phyloP scores from a whole-genome alignment of 1,140 invertebrate species.

The Drosophila ambigua region DNA sequence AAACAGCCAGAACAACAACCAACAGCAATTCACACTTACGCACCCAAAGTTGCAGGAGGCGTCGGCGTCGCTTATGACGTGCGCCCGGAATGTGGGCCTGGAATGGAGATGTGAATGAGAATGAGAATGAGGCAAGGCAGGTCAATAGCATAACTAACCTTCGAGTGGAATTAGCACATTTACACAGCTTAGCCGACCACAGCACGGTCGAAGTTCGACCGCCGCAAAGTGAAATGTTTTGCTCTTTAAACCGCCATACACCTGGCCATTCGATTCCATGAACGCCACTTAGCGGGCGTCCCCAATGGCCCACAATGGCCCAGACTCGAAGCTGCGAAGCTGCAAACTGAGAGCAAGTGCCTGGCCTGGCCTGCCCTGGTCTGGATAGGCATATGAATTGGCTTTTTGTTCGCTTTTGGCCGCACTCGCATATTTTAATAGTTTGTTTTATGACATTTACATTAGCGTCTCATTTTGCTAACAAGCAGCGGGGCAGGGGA shows the following conservation, averaged over 20 bases:
- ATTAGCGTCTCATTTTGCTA: constrained; percentile 80
- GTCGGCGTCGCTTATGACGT: constrained; percentile 48
- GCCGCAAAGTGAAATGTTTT: constrained; percentile 72
- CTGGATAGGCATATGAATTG: constrained; percentile 62
- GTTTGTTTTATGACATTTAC: constrained; percentile 80
- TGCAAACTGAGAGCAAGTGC: constrained; percentile 14
- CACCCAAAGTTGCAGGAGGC: constrained; percentile 61
- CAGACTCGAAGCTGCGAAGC: background rate
- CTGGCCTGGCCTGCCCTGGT: background rate
- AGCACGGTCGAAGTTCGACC: constrained; percentile 10
- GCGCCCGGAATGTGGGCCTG: constrained; percentile 35
- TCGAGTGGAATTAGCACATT: constrained; percentile 80
- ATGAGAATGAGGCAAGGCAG: constrained; percentile 19
- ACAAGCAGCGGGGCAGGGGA: constrained; percentile 49
- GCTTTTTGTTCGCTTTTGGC: constrained; percentile 63
- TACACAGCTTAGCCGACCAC: constrained; percentile 72
- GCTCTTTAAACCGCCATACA: constrained; percentile 64
- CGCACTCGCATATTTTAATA: constrained; percentile 72
- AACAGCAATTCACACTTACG: constrained; percentile 81
- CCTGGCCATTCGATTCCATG: constrained; percentile 71
- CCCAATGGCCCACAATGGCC: constrained; percentile 36
- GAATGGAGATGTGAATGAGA: constrained; percentile 9
- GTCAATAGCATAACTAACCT: constrained; percentile 78
- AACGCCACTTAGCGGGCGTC: constrained; percentile 72
- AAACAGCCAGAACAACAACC: constrained; percentile 62